These are phyloP conservation scores for Acrocephalus kingi DNA, from an alignment of 2,113 vertebrate species.

Conservation along the genomic window DNA sequence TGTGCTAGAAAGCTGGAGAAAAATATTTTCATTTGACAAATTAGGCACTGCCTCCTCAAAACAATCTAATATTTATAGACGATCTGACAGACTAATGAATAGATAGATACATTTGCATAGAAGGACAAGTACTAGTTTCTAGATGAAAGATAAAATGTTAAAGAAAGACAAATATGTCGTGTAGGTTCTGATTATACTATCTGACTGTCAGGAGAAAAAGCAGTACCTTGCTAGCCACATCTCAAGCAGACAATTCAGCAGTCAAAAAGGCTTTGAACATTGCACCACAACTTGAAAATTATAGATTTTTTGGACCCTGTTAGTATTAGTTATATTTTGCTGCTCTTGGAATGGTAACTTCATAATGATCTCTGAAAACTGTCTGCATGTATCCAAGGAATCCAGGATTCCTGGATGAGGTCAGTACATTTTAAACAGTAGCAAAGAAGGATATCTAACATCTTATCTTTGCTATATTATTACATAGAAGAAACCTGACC, in stretches of 20 bases:
- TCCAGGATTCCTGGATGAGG: background rate
- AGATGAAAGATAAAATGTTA: slow-evolving; percentile 53
- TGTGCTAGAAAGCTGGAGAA: background rate
- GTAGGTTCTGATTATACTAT: slow-evolving; percentile 24
- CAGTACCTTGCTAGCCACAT: background rate
- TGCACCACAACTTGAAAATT: slow-evolving; percentile 20
- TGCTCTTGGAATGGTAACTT: background rate
- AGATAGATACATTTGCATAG: slow-evolving; percentile 25
- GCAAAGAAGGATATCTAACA: background rate
- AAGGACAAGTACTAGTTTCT: slow-evolving; percentile 37
- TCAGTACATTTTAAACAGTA: background rate
- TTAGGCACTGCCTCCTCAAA: slow-evolving; percentile 45
- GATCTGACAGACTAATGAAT: slow-evolving; percentile 63
- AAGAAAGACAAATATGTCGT: slow-evolving; percentile 29
- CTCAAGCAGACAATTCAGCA: background rate
- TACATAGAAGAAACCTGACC: background rate
- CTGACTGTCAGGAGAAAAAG: slow-evolving; percentile 18
- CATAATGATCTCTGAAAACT: background rate
- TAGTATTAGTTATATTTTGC: background rate
- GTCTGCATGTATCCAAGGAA: background rate
- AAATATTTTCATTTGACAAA: slow-evolving; percentile 56
- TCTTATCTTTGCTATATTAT: background rate
- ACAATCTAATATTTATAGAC: slow-evolving; percentile 51
- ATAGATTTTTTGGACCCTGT: background rate
- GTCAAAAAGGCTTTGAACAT: slow-evolving; percentile 23